Percentiles rank a stretch among this genome's conserved stretches.
Evolutionary conservation across 2,888 invertebrate species (phyloP).

Genomic region (Eledona agricola): DNA sequence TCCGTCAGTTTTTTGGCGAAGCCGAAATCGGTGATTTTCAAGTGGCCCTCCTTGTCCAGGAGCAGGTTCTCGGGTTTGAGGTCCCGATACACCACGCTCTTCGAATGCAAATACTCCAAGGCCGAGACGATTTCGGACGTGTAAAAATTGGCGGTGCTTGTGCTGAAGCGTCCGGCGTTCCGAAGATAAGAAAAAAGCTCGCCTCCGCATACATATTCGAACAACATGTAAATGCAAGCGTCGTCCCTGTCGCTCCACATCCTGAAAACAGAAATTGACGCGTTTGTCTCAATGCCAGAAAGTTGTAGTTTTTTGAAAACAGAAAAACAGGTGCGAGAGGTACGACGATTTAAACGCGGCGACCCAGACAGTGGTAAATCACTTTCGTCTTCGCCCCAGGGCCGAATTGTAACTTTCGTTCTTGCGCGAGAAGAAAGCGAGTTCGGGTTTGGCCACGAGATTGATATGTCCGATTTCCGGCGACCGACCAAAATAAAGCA

Average conservation of each 20-base stretch:
- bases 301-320: constrained; percentile 12
- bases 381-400: constrained; percentile 32
- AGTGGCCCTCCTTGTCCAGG: constrained; percentile 90
- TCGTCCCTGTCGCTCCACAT: constrained; percentile 92
- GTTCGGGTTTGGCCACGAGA: no score
- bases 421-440: constrained; percentile 13
- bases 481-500: constrained; percentile 17
- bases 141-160: constrained; percentile 89
- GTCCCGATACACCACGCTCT: constrained; percentile 88
- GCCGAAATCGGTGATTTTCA: constrained; percentile 98
- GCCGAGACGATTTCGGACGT: constrained; percentile 94
- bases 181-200: constrained; percentile 96
- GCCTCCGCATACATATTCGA: constrained; percentile 96
- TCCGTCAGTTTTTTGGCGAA: constrained; percentile 95
- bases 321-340: constrained; percentile 1
- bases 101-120: constrained; percentile 90
- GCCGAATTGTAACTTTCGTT: constrained; percentile 23
- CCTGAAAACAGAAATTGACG: constrained; percentile 65
- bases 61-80: constrained; percentile 95
- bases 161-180: constrained; percentile 89
- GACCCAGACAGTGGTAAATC: constrained; percentile 7
- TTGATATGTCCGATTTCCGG: no score
- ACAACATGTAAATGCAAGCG: constrained; percentile 93
- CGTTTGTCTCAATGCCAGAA: constrained; percentile 19
- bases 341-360: constrained; percentile 1